These are phyloP conservation scores for Microcebus griseorufus DNA, from an alignment of 2,113 vertebrate genomes.

Conservation along the genomic window DNA sequence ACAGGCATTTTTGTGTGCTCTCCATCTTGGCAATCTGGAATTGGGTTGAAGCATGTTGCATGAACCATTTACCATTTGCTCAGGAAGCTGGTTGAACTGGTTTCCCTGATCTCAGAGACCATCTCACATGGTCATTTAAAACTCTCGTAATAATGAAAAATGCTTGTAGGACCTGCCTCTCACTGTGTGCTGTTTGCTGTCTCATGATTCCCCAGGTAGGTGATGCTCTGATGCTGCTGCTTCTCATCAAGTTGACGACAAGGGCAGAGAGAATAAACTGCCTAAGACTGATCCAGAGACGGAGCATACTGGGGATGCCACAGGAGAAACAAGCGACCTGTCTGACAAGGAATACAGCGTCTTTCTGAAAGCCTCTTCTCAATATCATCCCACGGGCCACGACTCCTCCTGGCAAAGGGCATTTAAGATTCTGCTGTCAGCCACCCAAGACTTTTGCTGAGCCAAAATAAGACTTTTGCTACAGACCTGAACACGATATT, in stretches of 20 bases:
- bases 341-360: background rate
- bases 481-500: background rate
- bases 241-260: background rate
- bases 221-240: constrained; percentile 46
- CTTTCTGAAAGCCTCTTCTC: background rate
- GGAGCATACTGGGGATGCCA: background rate
- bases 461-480: background rate
- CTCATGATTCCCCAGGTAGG: constrained; percentile 55
- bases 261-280: background rate
- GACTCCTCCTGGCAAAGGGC: background rate
- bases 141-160: background rate
- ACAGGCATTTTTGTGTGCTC: background rate
- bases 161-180: background rate
- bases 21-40: background rate
- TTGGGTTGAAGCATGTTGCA: constrained; percentile 9
- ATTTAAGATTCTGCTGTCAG: background rate
- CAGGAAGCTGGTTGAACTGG: constrained; percentile 56
- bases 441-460: background rate
- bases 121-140: constrained; percentile 8
- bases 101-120: constrained; percentile 50
- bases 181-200: constrained; percentile 11
- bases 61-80: constrained; percentile 44
- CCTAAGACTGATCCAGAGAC: background rate
- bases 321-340: background rate
- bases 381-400: background rate